These are phyloP conservation scores for Neuroterus valhalla DNA, from an alignment of 1,140 invertebrate species.

Conservation along the genomic window DNA sequence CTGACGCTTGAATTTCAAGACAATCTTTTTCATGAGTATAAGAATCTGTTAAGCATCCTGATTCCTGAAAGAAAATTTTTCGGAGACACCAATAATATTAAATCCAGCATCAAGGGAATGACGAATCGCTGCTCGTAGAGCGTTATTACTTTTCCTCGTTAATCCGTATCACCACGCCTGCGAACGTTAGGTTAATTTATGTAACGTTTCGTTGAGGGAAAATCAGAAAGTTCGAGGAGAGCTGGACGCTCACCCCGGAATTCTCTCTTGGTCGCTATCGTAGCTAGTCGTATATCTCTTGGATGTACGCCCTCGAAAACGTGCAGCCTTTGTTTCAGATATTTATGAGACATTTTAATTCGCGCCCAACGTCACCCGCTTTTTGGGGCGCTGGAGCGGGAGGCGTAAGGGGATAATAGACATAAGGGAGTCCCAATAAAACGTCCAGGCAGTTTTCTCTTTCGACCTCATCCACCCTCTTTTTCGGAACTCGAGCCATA, in stretches of 20 bases:
- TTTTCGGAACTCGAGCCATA: neutral
- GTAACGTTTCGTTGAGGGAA: constrained; percentile 24
- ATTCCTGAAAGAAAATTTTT: neutral
- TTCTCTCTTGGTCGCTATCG: constrained; percentile 40
- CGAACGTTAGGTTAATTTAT: constrained; percentile 30
- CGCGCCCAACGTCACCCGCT: constrained; percentile 69
- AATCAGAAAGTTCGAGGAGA: constrained; percentile 22
- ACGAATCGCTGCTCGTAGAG: constrained; percentile 41
- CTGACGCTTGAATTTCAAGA: too few relatives aligned
- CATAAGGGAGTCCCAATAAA: constrained; percentile 72
- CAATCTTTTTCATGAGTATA: too few relatives aligned
- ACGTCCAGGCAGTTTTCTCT: constrained; percentile 39
- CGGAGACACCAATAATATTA: neutral
- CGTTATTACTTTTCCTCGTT: constrained; percentile 26
- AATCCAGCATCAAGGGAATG: constrained; percentile 33
- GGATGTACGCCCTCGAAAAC: constrained; percentile 73
- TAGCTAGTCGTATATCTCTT: constrained; percentile 70
- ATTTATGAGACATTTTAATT: constrained; percentile 77
- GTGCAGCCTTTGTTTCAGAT: constrained; percentile 75
- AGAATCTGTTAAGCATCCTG: too few relatives aligned
- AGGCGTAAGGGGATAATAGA: constrained; percentile 64
- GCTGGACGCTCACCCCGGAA: constrained; percentile 28
- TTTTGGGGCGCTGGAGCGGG: constrained; percentile 41
- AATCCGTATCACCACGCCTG: constrained; percentile 26
- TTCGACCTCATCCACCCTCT: neutral